Percentiles rank a stretch among this genome's conserved stretches.
phyloP scores from a whole-genome alignment of 2,113 vertebrate species.

The Indicator maculatus region DNA sequence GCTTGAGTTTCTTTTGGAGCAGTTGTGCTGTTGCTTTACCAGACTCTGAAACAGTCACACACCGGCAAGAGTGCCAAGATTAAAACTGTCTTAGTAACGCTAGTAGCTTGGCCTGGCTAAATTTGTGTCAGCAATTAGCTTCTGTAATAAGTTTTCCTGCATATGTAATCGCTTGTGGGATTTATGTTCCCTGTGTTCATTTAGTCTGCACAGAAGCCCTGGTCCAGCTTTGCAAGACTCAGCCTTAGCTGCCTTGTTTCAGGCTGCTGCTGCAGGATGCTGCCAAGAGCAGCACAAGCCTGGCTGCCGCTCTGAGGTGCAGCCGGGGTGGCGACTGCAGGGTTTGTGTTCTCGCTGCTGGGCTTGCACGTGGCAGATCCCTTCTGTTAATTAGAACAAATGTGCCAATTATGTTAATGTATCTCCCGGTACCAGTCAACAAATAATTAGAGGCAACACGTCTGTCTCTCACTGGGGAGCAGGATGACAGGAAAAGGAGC shows the following conservation, averaged over 20 bases:
- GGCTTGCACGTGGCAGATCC: constrained; percentile 87
- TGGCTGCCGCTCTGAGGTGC: background rate
- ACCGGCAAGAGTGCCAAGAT: constrained; percentile 57
- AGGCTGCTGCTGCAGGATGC: background rate
- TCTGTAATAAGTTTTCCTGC: constrained; percentile 82
- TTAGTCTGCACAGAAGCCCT: constrained; percentile 50
- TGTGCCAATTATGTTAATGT: constrained; percentile 91
- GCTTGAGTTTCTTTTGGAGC: background rate
- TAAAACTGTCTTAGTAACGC: constrained; percentile 76
- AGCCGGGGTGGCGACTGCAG: background rate
- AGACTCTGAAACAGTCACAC: constrained; percentile 28
- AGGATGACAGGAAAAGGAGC: constrained; percentile 28
- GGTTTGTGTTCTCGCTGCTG: constrained; percentile 48
- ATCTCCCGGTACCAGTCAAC: constrained; percentile 89
- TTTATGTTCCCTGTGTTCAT: constrained; percentile 79
- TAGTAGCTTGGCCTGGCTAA: constrained; percentile 80
- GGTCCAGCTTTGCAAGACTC: background rate
- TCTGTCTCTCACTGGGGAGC: constrained; percentile 76
- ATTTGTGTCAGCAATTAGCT: constrained; percentile 86
- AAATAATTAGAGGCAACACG: constrained; percentile 86
- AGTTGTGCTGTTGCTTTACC: background rate
- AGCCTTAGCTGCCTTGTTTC: background rate
- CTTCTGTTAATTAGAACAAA: constrained; percentile 91
- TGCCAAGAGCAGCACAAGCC: background rate
- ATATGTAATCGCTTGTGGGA: constrained; percentile 83